Percentiles rank a stretch among this genome's conserved stretches.
These are phyloP conservation scores for Capitulum mitella DNA, from an alignment of 2,888 invertebrate genomes.

Conservation along the genomic window DNA sequence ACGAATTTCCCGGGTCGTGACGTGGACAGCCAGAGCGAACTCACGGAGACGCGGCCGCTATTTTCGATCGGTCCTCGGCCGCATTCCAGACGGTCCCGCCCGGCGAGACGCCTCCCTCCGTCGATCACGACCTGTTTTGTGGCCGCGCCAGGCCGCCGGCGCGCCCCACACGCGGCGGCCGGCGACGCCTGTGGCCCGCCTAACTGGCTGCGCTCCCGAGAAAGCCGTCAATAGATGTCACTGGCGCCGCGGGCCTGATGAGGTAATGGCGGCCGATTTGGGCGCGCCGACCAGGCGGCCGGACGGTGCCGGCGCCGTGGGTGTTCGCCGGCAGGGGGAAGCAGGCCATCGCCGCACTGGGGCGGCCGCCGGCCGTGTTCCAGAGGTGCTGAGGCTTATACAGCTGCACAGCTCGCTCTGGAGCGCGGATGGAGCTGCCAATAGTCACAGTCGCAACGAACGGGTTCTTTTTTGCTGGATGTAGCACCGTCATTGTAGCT, in stretches of 20 bases:
- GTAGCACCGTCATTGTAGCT: too few species aligned
- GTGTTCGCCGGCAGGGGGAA: not conserved
- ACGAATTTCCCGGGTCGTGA: too few species aligned
- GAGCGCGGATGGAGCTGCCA: too few species aligned
- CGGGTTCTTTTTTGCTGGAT: too few species aligned
- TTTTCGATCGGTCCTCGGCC: not conserved
- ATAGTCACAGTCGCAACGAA: too few species aligned
- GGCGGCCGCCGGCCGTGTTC: too few species aligned
- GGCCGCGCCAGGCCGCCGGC: not conserved
- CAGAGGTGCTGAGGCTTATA: too few species aligned
- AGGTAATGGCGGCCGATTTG: conserved; percentile 7
- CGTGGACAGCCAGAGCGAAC: too few species aligned
- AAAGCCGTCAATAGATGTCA: not conserved
- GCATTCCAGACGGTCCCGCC: not conserved
- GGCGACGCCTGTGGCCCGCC: not conserved
- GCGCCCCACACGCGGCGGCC: not conserved
- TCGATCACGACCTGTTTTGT: not conserved
- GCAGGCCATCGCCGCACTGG: too few species aligned
- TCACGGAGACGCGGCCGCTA: not conserved
- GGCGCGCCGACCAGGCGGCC: not conserved
- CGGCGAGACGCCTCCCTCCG: not conserved
- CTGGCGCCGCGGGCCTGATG: not conserved
- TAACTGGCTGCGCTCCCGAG: not conserved
- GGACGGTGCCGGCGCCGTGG: not conserved
- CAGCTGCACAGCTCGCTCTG: too few species aligned